A percentile compares a stretch with the other conserved stretches of the same genome.
Evolutionary conservation across 2,888 invertebrate species (phyloP).

Genomic region (Sthenelais limicola): DNA sequence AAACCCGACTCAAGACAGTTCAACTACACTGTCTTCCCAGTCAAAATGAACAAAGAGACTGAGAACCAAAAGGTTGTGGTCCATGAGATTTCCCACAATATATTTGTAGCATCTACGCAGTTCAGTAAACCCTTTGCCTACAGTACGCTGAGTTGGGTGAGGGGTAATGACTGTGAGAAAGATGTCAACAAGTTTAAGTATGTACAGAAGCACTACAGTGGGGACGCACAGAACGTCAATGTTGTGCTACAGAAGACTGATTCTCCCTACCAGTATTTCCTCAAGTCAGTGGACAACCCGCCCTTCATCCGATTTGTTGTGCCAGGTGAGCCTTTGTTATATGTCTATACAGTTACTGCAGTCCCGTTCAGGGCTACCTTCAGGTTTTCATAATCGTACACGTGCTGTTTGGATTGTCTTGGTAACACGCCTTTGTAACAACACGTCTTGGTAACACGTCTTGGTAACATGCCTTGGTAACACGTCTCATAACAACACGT

Average conservation of each 20-base stretch:
- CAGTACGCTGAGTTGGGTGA: constrained; percentile 50
- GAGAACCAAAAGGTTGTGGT: constrained; percentile 5
- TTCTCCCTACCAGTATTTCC: constrained; percentile 56
- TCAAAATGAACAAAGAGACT: constrained; percentile 27
- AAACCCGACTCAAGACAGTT: constrained; percentile 43
- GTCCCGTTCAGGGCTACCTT: background rate
- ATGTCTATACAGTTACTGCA: too few species aligned
- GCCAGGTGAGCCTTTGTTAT: constrained; percentile 57
- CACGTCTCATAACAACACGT: too few species aligned
- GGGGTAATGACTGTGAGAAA: constrained; percentile 48
- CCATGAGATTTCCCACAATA: constrained; percentile 44
- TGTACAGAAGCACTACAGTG: constrained; percentile 36
- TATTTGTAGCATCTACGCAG: constrained; percentile 51
- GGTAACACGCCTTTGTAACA: background rate
- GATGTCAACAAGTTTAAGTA: constrained; percentile 41
- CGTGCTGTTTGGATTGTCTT: background rate
- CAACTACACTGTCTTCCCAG: constrained; percentile 42
- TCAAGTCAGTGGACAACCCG: constrained; percentile 53
- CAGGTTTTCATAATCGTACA: background rate
- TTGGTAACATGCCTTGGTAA: too few species aligned
- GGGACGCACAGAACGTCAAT: constrained; percentile 37
- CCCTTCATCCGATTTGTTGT: constrained; percentile 63
- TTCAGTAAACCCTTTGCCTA: constrained; percentile 64
- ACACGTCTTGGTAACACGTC: background rate
- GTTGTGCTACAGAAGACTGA: constrained; percentile 37